Conservation (phyloP, 2,888 invertebrate genomes). For the Andricus curvator region DNA sequence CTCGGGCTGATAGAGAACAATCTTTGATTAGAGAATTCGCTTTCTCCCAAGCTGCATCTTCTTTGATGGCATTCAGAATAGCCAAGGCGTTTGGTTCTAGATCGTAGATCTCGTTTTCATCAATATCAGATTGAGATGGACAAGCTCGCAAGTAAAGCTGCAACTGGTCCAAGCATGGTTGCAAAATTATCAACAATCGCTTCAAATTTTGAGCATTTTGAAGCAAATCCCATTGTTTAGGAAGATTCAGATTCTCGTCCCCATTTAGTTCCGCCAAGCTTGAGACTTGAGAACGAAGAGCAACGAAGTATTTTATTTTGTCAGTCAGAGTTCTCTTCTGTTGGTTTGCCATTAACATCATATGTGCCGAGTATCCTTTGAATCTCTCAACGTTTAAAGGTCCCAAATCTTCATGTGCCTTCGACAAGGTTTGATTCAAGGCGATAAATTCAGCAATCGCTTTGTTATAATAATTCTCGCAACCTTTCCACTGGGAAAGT, state of each 20-base stretch:
- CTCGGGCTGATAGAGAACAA: conserved; percentile 55
- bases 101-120: conserved; percentile 61
- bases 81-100: conserved; percentile 59
- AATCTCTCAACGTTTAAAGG: conserved; percentile 90
- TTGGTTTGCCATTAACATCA: conserved; percentile 84
- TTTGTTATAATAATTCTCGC: conserved; percentile 87
- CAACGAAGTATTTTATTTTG: conserved; percentile 73
- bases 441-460: conserved; percentile 85
- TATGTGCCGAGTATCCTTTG: conserved; percentile 90
- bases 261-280: conserved; percentile 70
- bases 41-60: conserved; percentile 63
- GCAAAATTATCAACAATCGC: conserved; percentile 79
- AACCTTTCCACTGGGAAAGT: conserved; percentile 85
- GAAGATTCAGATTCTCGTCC: conserved; percentile 66
- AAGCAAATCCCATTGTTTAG: conserved; percentile 75
- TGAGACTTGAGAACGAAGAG: conserved; percentile 62
- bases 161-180: conserved; percentile 85
- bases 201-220: conserved; percentile 78
- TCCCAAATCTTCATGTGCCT: conserved; percentile 83
- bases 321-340: conserved; percentile 84
- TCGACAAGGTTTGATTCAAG: conserved; percentile 81
- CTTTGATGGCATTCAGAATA: conserved; percentile 65
- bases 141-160: conserved; percentile 83
- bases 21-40: conserved; percentile 61
- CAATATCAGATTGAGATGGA: conserved; percentile 76